phyloP scores from a whole-genome alignment of 2,888 invertebrate species.

The Drosophila testacea region DNA sequence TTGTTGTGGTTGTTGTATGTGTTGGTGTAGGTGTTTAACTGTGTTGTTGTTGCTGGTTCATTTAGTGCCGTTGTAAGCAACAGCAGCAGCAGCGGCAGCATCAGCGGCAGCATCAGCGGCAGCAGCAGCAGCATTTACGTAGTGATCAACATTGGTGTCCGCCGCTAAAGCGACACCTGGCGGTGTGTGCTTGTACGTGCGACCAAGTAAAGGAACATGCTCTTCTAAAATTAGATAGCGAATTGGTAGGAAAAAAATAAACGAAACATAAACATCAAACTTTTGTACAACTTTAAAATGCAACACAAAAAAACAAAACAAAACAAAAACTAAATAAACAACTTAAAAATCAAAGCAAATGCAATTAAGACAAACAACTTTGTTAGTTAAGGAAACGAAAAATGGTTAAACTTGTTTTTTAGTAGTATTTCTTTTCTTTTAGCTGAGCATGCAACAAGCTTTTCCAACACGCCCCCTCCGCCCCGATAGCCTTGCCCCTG shows the following conservation, averaged over 20 bases:
- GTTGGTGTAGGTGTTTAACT: constrained; percentile 20
- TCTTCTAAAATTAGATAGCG: constrained; percentile 85
- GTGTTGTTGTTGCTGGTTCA: constrained; percentile 20
- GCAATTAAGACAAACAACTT: constrained; percentile 20
- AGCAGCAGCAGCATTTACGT: constrained; percentile 29
- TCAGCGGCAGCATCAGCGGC: constrained; percentile 18
- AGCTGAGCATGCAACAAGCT: constrained; percentile 44
- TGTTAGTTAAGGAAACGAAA: neutral
- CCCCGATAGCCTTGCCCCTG: constrained; percentile 3
- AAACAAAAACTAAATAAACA: neutral
- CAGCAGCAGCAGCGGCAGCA: constrained; percentile 34
- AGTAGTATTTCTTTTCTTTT: neutral
- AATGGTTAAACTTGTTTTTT: neutral
- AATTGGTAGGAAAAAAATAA: constrained; percentile 44
- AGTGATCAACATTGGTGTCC: constrained; percentile 52
- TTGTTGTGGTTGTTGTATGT: constrained; percentile 3
- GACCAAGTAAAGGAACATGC: constrained; percentile 86
- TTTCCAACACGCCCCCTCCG: neutral
- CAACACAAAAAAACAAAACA: constrained; percentile 1
- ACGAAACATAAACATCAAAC: constrained; percentile 6
- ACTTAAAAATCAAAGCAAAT: constrained; percentile 10
- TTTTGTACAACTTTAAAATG: constrained; percentile 6
- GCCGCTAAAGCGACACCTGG: constrained; percentile 43
- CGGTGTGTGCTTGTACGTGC: constrained; percentile 80
- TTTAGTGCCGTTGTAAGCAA: constrained; percentile 32